Conservation (phyloP, 2,113 vertebrate species). For the Protobothrops flavoviridis region DNA sequence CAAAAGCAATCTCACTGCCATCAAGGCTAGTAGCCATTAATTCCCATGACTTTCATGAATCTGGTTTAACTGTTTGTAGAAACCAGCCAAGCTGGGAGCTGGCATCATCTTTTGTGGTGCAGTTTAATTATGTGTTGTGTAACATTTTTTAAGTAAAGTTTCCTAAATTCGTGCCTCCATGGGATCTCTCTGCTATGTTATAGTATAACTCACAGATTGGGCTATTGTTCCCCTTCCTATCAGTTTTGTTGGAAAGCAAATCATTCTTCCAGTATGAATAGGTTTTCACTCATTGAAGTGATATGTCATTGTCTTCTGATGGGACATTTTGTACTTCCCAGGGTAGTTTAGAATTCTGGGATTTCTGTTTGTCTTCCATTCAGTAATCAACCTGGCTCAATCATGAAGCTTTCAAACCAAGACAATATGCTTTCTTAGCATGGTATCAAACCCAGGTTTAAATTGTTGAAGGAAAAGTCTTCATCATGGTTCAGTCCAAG, state of each 20-base stretch:
- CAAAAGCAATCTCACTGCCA: not conserved
- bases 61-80: not conserved
- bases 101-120: not conserved
- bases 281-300: not conserved
- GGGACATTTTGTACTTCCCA: not conserved
- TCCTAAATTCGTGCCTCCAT: not conserved
- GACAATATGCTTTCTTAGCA: not conserved
- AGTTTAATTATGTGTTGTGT: not conserved
- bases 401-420: not conserved
- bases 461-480: too few relatives aligned
- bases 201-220: not conserved
- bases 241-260: not conserved
- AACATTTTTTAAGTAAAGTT: not conserved
- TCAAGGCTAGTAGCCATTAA: not conserved
- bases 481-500: too few relatives aligned
- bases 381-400: not conserved
- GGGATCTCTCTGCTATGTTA: not conserved
- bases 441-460: not conserved
- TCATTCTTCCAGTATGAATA: not conserved
- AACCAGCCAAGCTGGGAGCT: not conserved
- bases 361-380: not conserved
- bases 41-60: not conserved
- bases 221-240: not conserved
- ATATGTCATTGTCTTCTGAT: not conserved
- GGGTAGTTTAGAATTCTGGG: not conserved